Base-by-base conservation (phyloP, 1,140 invertebrate genomes). In the Nomia melanderi region DNA sequence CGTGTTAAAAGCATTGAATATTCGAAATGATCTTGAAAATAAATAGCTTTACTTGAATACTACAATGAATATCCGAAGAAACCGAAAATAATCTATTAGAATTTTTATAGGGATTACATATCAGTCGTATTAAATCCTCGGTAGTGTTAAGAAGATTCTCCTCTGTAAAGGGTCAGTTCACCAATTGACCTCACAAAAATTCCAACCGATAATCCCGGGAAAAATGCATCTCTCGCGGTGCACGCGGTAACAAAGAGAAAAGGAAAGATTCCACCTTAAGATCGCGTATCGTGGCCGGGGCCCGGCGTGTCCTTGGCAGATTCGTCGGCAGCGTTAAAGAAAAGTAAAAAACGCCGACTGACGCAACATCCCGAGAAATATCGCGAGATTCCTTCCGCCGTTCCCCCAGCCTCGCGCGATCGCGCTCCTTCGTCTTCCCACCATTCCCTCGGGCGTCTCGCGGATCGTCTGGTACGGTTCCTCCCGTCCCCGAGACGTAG, bases 281-380 rank as follows among this genome's bases (percentile, higher is more conserved):
- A 50, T 1, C 7, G 59, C n/a, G 3, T 23, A 39, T 60, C 33
- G 31, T 31, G n/a, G 29, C 9, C 20, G 57, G 9, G 59, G 50
- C 11, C 31, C 17, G 23, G 23, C 14, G 27, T 25, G 63, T 77
- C 77, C 81, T 83, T 80, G 73, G 25, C 11, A 33, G n/a, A 70
- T 79, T 79, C 33, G 60, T 67, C 39, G 39, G 25, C 41, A 23
- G 50, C 7, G 29, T 8, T 27, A 31, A 82, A 81, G 44, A 83
- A 84, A 81, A 84, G 66, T 44, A 78, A 81, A 70, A 81, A 81
- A 70, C 41, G 25, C 2, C 33, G 77, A 75, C 81, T 86, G 84
- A 86, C 53, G 84, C 84, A 86, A 86, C 63, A 83, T 85, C 80
- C 64, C 59, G 50, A 66, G 39, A 67, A 79, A 86, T 86, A 80